Percentiles rank a stretch among this genome's conserved stretches.
These are phyloP conservation scores for Pangasianodon gigas DNA, from an alignment of 2,113 vertebrate genomes.

Conservation along the genomic window DNA sequence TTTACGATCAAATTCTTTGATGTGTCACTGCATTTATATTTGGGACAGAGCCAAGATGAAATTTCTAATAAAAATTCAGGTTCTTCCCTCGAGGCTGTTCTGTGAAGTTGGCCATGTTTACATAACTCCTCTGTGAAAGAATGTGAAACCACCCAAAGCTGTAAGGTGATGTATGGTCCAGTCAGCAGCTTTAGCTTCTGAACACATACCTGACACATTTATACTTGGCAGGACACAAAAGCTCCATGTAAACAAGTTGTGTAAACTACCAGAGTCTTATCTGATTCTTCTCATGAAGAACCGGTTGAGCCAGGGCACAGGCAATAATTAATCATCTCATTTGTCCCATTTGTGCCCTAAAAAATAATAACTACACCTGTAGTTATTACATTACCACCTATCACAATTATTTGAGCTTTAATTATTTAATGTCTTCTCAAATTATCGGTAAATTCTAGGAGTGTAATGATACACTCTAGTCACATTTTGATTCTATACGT, in stretches of 20 bases:
- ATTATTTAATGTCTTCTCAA: not conserved
- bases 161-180: not conserved
- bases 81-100: not conserved
- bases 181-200: not conserved
- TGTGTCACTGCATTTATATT: not conserved
- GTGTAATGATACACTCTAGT: too few species aligned
- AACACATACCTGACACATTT: not conserved
- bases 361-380: not conserved
- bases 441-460: not conserved
- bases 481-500: not conserved
- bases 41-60: not conserved
- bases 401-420: not conserved
- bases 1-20: not conserved
- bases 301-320: not conserved
- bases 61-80: not conserved
- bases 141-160: not conserved
- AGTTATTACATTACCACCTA: not conserved
- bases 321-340: not conserved
- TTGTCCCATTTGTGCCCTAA: not conserved
- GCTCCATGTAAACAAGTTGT: conserved; percentile 11
- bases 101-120: not conserved
- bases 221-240: not conserved
- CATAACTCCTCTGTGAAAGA: not conserved
- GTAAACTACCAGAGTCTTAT: conserved; percentile 9
- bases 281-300: conserved; percentile 2